These are phyloP conservation scores for Apodemus speciosus DNA, from an alignment of 2,113 vertebrate species.

Conservation along the genomic window DNA sequence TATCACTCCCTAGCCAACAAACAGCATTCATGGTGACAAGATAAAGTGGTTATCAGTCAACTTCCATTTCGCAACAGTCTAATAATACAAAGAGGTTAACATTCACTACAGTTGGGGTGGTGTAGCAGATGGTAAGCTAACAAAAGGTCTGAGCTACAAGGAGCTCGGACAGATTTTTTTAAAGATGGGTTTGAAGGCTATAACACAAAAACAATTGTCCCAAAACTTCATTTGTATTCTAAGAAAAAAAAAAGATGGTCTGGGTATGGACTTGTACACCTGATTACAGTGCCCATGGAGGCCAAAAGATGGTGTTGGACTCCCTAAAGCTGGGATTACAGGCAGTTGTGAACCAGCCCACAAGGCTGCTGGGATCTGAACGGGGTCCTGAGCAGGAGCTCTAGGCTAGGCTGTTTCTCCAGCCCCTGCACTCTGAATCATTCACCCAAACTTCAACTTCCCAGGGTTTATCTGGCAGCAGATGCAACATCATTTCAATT, in stretches of 20 bases:
- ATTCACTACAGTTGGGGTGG: conserved; percentile 26
- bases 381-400: background rate
- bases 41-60: conserved; percentile 13
- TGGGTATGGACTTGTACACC: background rate
- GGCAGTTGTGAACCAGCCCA: no score
- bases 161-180: background rate
- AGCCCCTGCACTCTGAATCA: background rate
- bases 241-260: background rate
- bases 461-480: conserved; percentile 47
- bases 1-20: conserved; percentile 28
- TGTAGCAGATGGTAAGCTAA: conserved; percentile 20
- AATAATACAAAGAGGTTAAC: conserved; percentile 46
- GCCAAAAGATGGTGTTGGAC: background rate
- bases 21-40: background rate
- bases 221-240: background rate
- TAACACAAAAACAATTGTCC: conserved; percentile 28
- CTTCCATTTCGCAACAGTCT: no score
- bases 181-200: background rate
- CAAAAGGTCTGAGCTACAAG: conserved; percentile 46
- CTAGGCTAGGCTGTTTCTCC: background rate
- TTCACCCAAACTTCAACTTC: conserved; percentile 45
- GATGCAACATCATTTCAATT: conserved; percentile 75
- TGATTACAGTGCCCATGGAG: background rate
- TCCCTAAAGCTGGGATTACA: no score
- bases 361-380: background rate